A percentile compares a stretch with the other conserved stretches of the same genome.
phyloP scores from a whole-genome alignment of 2,113 vertebrate genomes.

The Triplophysa siluroides region DNA sequence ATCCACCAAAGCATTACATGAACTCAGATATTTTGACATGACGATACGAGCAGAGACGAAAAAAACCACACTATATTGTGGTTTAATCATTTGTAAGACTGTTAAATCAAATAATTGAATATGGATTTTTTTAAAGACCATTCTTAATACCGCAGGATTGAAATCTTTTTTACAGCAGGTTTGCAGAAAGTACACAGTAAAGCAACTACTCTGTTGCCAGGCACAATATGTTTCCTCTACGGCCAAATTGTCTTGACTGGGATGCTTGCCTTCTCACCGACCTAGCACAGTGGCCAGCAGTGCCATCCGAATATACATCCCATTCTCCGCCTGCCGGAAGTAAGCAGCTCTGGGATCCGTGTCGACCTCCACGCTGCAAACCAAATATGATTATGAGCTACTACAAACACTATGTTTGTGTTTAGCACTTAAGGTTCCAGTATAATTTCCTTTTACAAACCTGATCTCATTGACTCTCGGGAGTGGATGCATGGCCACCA shows the following conservation, averaged over 20 bases:
- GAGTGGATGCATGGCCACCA: constrained; percentile 98
- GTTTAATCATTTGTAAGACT: neutral
- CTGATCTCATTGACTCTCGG: constrained; percentile 97
- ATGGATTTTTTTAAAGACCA: neutral
- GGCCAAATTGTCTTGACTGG: neutral
- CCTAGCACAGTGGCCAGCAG: constrained; percentile 89
- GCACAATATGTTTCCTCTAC: constrained; percentile 12
- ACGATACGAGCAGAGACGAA: neutral
- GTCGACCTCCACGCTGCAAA: constrained; percentile 86
- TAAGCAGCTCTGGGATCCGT: constrained; percentile 92
- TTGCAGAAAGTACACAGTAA: neutral
- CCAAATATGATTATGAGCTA: neutral
- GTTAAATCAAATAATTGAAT: neutral
- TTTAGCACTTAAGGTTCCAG: neutral
- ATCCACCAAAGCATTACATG: neutral
- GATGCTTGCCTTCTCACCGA: constrained; percentile 65
- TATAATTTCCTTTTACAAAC: constrained; percentile 61
- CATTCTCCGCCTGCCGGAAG: constrained; percentile 95
- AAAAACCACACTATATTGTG: neutral
- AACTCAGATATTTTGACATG: neutral
- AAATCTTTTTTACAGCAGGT: neutral
- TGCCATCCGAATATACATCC: constrained; percentile 98
- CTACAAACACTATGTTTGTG: neutral
- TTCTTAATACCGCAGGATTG: neutral
- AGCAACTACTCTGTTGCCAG: neutral